phyloP scores from a whole-genome alignment of 2,797 vertebrate genomes.

The Catostomus latipinnis region DNA sequence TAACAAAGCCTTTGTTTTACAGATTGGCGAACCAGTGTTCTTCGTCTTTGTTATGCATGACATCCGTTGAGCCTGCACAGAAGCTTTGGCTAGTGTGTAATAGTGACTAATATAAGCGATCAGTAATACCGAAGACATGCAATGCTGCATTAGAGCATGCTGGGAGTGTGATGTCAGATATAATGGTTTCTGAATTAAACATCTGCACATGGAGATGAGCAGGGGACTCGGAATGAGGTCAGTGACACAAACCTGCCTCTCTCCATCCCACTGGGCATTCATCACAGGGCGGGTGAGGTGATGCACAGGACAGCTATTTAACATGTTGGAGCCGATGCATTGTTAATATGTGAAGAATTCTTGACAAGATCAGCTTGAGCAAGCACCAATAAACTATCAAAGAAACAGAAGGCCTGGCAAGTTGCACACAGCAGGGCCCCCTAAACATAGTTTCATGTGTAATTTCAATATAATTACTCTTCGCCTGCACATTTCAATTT shows the following conservation, averaged over 20 bases:
- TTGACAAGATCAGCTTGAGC: conserved; percentile 6
- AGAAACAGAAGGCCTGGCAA: background rate
- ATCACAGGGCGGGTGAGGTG: conserved; percentile 11
- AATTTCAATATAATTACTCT: background rate
- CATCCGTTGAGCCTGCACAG: background rate
- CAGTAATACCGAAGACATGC: background rate
- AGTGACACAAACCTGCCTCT: conserved; percentile 23
- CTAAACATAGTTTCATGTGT: background rate
- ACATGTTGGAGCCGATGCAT: conserved; percentile 16
- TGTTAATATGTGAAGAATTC: background rate
- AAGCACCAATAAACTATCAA: background rate
- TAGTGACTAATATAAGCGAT: background rate
- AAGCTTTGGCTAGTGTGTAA: background rate
- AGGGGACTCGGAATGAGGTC: background rate
- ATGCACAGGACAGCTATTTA: background rate
- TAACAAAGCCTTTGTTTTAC: background rate
- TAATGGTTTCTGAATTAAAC: conserved; percentile 4
- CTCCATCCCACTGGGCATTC: conserved; percentile 39
- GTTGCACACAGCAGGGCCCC: background rate
- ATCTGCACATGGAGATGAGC: background rate
- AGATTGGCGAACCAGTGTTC: background rate
- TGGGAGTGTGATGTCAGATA: background rate
- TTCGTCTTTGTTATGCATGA: conserved; percentile 20
- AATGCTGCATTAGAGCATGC: no score
- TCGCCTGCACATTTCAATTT: background rate